Conservation (phyloP, 2,113 vertebrate species). For the Myotis yumanensis region DNA sequence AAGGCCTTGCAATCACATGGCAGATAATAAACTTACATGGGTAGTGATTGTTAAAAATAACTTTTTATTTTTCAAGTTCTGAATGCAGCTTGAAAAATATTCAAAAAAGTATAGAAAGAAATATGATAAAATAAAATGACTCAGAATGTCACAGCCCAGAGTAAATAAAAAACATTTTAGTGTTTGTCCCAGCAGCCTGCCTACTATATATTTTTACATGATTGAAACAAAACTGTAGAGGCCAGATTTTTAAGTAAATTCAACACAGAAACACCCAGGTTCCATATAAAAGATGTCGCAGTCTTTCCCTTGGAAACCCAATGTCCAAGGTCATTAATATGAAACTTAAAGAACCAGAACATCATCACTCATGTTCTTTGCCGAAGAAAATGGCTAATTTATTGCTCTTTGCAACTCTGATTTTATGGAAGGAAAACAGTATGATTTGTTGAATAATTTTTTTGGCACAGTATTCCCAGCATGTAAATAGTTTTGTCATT, state of each 20-base stretch:
- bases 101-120: background rate
- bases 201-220: slow-evolving; percentile 42
- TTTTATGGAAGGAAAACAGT: slow-evolving; percentile 49
- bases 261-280: background rate
- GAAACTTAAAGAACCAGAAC: slow-evolving; percentile 59
- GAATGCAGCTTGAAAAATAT: slow-evolving; percentile 1
- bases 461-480: slow-evolving; percentile 4
- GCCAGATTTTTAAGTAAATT: slow-evolving; percentile 56
- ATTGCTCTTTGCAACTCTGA: slow-evolving; percentile 50
- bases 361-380: slow-evolving; percentile 15
- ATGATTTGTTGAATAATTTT: slow-evolving; percentile 45
- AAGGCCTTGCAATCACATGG: background rate
- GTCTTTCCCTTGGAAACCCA: background rate
- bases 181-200: slow-evolving; percentile 18
- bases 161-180: slow-evolving; percentile 42
- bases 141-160: slow-evolving; percentile 42
- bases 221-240: slow-evolving; percentile 22
- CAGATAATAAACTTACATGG: slow-evolving; percentile 30
- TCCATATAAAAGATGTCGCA: background rate
- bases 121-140: slow-evolving; percentile 52
- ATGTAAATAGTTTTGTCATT: slow-evolving; percentile 55
- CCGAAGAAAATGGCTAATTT: slow-evolving; percentile 49
- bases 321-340: slow-evolving; percentile 39
- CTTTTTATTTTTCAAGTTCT: slow-evolving; percentile 54
- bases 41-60: slow-evolving; percentile 33